Evolutionary conservation across 2,888 invertebrate species (phyloP).

Genomic region (Agriotes lineatus): DNA sequence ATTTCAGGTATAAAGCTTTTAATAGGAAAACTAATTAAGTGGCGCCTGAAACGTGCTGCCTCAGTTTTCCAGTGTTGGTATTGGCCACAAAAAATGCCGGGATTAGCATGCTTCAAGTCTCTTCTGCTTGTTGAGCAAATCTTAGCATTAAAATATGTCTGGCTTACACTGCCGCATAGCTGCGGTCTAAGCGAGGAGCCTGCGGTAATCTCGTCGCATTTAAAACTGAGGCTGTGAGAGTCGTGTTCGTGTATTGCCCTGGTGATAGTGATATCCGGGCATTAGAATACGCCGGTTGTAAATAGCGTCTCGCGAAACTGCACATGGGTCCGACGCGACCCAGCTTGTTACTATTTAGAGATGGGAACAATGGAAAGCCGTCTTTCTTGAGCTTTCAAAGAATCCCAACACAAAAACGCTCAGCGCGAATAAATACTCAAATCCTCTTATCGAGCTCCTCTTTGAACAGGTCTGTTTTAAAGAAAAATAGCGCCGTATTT

Average conservation of each 20-base stretch:
- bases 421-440: constrained; percentile 38
- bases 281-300: constrained; percentile 31
- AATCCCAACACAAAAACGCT: constrained; percentile 28
- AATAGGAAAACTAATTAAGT: not conserved
- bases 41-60: not conserved
- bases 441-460: constrained; percentile 38
- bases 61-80: not conserved
- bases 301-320: constrained; percentile 25
- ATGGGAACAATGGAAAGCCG: constrained; percentile 25
- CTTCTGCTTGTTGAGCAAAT: constrained; percentile 22
- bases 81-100: not conserved
- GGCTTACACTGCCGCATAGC: constrained; percentile 21
- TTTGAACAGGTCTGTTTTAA: constrained; percentile 39
- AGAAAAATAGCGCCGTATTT: constrained; percentile 38
- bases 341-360: constrained; percentile 16
- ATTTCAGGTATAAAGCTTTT: no score
- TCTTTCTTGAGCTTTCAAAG: constrained; percentile 23
- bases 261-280: constrained; percentile 24
- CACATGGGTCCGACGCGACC: constrained; percentile 24
- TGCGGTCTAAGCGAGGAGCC: constrained; percentile 13
- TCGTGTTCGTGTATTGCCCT: constrained; percentile 11
- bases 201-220: constrained; percentile 11
- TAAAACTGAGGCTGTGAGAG: constrained; percentile 12
- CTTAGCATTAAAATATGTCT: constrained; percentile 21
- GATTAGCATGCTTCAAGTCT: constrained; percentile 8